Evolutionary conservation across 1,140 invertebrate species (phyloP).

Genomic region (Listronotus oregonensis): DNA sequence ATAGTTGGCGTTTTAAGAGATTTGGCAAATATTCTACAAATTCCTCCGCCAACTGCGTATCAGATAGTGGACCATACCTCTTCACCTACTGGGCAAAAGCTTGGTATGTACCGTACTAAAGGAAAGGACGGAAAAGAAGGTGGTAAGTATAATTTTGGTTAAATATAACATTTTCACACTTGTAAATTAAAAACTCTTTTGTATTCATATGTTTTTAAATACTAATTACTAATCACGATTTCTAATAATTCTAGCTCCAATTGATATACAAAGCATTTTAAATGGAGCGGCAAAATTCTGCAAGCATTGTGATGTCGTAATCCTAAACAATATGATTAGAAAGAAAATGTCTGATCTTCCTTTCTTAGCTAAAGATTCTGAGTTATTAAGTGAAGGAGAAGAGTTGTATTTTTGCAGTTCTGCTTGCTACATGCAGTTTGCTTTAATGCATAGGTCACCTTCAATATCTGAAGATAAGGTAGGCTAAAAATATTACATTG

Average conservation of each 20-base stretch:
- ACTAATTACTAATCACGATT: no score
- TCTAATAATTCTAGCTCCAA: slow-evolving; percentile 62
- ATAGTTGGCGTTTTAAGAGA: slow-evolving; percentile 88
- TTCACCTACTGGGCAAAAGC: slow-evolving; percentile 78
- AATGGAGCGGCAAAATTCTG: slow-evolving; percentile 90
- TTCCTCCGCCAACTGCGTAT: slow-evolving; percentile 83
- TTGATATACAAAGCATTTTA: slow-evolving; percentile 88
- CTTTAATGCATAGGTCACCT: slow-evolving; percentile 67
- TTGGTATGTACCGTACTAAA: slow-evolving; percentile 79
- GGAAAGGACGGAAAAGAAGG: slow-evolving; percentile 85
- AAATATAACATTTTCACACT: no score
- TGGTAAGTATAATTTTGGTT: slow-evolving; percentile 52
- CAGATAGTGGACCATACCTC: slow-evolving; percentile 81
- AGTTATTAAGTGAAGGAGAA: slow-evolving; percentile 64
- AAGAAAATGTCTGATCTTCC: slow-evolving; percentile 83
- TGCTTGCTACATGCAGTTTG: slow-evolving; percentile 83
- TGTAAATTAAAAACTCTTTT: no score
- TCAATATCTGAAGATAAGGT: slow-evolving; percentile 61
- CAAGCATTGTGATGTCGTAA: slow-evolving; percentile 87
- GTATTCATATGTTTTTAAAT: no score
- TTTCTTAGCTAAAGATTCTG: slow-evolving; percentile 69
- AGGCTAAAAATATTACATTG: slow-evolving; percentile 17
- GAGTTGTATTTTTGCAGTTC: slow-evolving; percentile 84
- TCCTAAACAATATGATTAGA: slow-evolving; percentile 78
- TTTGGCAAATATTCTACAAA: slow-evolving; percentile 88